Base-by-base conservation (phyloP, 2,888 invertebrate genomes). In the Aphodius granarius region DNA sequence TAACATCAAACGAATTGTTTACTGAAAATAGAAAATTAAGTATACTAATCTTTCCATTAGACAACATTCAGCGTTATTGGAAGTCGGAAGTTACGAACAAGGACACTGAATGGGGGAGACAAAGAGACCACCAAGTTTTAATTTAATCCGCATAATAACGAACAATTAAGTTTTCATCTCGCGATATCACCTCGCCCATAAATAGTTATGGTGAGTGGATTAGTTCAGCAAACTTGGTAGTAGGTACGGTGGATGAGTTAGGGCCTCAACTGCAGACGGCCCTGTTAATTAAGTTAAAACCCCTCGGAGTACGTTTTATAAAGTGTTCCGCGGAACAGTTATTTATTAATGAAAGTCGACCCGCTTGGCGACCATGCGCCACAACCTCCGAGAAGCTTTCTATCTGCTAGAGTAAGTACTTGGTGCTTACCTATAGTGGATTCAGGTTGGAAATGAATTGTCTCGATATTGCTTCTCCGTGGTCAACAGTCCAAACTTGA, bases 261-360 rank as follows among this genome's bases (percentile, higher is more conserved):
- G 77, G 79, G 79, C 79, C 82, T 82, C 83, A 83, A 79, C 78
- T 76, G 79, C 82, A 83, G 84, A 82, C 82, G 79, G 81, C 78
- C 79, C 78, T 81, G 82, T 84, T 84, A 84, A 84, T 84, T 84
- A 84, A 80, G 77, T 78, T 79, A 79, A 79, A 80, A 78, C 78
- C 78, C 43, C 81, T 77, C 76, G 75, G 80, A 80, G 78, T 79
- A 80, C 80, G 80, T 84, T 84, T 82, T 81, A 82, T 81, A 81
- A 81, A 80, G 80, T 79, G 77, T 75, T 72, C 78, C 75, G 20
- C n/a, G 21, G 21, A 20, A 22, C 68, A 21, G 68, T 68, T 68
- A 68, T 22, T 68, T 68, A 68, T 43, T 43, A 68, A 68, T 68
- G 68, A 68, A 68, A 68, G 19, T 22, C 9, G 68, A 68, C 6